Evolutionary conservation across 2,113 vertebrate species (phyloP).

Genomic region (Boleophthalmus pectinirostris): DNA sequence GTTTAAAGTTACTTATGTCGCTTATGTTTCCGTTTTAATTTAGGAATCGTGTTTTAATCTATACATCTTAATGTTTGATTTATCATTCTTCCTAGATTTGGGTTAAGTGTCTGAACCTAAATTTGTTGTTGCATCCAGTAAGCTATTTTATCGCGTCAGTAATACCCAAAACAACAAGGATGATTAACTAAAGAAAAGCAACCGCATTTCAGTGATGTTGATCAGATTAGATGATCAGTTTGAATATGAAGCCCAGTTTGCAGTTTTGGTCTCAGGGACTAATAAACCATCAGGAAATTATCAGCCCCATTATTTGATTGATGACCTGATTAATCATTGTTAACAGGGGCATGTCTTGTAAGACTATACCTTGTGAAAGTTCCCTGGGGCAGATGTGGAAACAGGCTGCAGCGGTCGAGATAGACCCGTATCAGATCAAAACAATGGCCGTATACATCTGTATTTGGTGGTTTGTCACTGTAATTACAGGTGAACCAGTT

Average conservation of each 20-base stretch:
- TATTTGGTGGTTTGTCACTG: slow-evolving; percentile 51
- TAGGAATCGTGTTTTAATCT: neutral
- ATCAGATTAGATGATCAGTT: neutral
- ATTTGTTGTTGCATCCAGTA: neutral
- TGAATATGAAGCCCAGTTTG: too few species aligned
- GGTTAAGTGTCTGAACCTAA: neutral
- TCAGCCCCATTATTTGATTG: neutral
- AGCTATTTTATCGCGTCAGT: neutral
- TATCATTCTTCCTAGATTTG: neutral
- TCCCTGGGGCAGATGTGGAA: slow-evolving; percentile 59
- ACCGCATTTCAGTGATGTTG: neutral
- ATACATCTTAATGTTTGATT: neutral
- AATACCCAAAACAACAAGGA: neutral
- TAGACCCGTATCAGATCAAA: slow-evolving; percentile 60
- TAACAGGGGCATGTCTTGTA: slow-evolving; percentile 21
- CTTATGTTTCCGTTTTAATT: neutral
- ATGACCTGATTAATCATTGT: slow-evolving; percentile 3
- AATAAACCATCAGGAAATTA: neutral
- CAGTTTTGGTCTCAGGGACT: neutral
- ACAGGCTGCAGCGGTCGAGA: slow-evolving; percentile 48
- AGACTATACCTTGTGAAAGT: slow-evolving; percentile 17
- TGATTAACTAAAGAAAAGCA: neutral
- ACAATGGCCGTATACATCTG: slow-evolving; percentile 32
- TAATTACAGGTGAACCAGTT: slow-evolving; percentile 65
- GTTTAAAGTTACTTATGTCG: neutral